A percentile compares a stretch with the other conserved stretches of the same genome.
Conservation (phyloP, 30 jellyfish, hydroid and myxozoan genomes). For the Turritopsis dohrnii region DNA sequence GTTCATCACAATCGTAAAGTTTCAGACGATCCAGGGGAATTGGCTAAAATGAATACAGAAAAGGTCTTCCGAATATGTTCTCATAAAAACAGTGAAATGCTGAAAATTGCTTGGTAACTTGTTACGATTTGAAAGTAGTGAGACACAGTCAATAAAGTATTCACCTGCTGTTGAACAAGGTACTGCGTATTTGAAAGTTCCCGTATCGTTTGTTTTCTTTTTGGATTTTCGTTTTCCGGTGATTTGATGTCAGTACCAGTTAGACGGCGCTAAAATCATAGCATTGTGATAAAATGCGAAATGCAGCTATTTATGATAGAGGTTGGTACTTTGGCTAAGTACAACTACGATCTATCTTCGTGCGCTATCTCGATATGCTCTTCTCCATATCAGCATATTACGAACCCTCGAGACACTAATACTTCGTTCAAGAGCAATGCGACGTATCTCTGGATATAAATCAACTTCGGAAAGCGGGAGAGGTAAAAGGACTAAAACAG, state of each 20-base stretch:
- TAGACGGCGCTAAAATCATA: not conserved
- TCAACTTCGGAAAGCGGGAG: too few species aligned
- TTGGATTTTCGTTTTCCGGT: not conserved
- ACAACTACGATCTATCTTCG: too few species aligned
- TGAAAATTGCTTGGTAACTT: not conserved
- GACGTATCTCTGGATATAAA: too few species aligned
- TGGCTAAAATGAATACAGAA: constrained; percentile 45
- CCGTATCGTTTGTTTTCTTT: constrained; percentile 12
- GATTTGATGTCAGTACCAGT: constrained; percentile 2
- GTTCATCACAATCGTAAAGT: constrained; percentile 76
- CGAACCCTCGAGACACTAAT: too few species aligned
- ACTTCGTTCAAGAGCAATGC: too few species aligned
- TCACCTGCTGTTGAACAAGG: constrained; percentile 19
- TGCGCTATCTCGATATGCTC: too few species aligned
- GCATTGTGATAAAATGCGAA: too few species aligned
- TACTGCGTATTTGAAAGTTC: not conserved
- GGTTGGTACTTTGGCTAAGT: too few species aligned
- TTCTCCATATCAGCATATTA: too few species aligned
- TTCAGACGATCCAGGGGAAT: constrained; percentile 66
- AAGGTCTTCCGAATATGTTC: not conserved
- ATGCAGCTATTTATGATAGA: too few species aligned
- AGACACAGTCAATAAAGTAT: not conserved
- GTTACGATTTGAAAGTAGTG: not conserved
- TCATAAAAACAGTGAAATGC: not conserved
- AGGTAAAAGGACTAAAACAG: too few species aligned